Base-by-base conservation (phyloP, 2,797 vertebrate species). In the Clamator glandarius region DNA sequence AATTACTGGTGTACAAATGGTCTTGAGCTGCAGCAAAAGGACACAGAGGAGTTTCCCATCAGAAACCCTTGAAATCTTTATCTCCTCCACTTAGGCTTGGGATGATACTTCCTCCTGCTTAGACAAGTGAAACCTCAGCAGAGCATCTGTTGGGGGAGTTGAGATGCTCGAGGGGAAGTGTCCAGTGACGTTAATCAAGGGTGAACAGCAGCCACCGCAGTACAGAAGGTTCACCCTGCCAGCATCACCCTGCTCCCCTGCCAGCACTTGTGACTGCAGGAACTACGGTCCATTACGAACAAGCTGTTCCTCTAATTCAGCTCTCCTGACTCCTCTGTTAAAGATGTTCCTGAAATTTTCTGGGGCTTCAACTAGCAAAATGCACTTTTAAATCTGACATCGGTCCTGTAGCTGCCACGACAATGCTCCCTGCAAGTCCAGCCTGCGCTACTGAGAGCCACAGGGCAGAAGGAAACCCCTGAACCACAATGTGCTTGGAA, bases 241-340 rank as follows among this genome's bases (percentile, higher is more conserved):
- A 84, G 46, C 72, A 77, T 46, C 91, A 46, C 20, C 57, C 58
- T 17, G 14, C 50, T 73, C 75, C 88, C 41, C 42, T 8, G 29
- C 54, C 82, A 94, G 75, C 79, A 35, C 31, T 87, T 41, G 52
- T 36, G 57, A 87, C 89, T 82, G 80, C 84, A 76, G 88, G 73
- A 92, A 77, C 66, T 28, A 62, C 0, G 4, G 36, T 91, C 61
- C 1, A 0, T 84, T 88, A 86, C 6, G 5, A 82, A 82, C 83
- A 92, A 91, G 61, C 76, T 90, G 80, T 70, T 96, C 70, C 67
- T 80, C n/a, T 84, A 84, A 96, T 61, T 92, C 74, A 79, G 79
- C 70, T 51, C 44, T 80, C 36, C 48, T 35, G 52, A 63, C 21
- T 83, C 44, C 54, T 79, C 64, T 68, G 13, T 48, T 80, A 69